Evolutionary conservation across 1,140 invertebrate species (phyloP).

Genomic region (Drosophila gunungcola): DNA sequence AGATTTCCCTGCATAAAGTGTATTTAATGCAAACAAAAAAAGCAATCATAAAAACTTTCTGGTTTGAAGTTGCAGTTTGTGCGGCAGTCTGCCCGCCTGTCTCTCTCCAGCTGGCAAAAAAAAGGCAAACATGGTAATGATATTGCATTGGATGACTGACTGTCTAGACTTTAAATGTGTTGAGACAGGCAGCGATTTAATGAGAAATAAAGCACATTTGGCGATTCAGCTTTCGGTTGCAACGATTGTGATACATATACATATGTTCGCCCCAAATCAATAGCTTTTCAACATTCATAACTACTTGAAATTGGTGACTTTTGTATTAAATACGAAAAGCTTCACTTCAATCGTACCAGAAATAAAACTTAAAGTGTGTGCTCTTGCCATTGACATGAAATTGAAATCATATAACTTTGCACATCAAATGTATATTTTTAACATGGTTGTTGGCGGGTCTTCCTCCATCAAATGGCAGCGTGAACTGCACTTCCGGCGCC

Average conservation of each 20-base stretch:
- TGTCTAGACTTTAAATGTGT: slow-evolving; percentile 42
- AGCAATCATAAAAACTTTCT: slow-evolving; percentile 57
- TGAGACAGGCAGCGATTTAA: not conserved
- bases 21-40: slow-evolving; percentile 59
- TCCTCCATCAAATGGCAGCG: slow-evolving; percentile 44
- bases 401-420: not conserved
- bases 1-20: slow-evolving; percentile 72
- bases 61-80: slow-evolving; percentile 59
- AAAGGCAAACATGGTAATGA: slow-evolving; percentile 32
- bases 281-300: too few species aligned
- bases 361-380: too few species aligned
- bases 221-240: not conserved
- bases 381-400: not conserved
- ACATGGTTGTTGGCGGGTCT: slow-evolving; percentile 5
- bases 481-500: slow-evolving; percentile 59
- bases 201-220: not conserved
- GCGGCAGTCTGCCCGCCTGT: slow-evolving; percentile 21
- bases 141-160: slow-evolving; percentile 15
- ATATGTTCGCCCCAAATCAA: too few species aligned
- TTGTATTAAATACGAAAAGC: too few species aligned
- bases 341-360: too few species aligned
- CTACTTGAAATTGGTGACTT: too few species aligned
- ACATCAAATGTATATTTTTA: not conserved
- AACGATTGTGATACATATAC: too few species aligned
- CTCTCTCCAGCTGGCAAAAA: slow-evolving; percentile 38